Evolutionary conservation across 2,113 vertebrate species (phyloP).

Genomic region (Pelecanoides urinatrix): DNA sequence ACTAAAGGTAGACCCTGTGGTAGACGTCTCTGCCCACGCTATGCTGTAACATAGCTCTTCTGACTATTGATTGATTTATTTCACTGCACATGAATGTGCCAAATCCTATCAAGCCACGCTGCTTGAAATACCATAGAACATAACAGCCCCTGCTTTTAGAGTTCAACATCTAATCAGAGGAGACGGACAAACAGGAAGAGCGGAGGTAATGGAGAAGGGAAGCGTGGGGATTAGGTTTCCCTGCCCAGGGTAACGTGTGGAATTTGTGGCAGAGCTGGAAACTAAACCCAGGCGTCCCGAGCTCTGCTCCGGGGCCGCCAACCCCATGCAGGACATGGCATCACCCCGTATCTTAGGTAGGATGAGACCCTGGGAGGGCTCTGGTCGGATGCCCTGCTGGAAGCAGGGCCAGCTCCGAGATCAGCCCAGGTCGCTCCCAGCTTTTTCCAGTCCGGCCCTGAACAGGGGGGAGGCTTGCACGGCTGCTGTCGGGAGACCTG

Average conservation of each 20-base stretch:
- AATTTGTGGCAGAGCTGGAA: slow-evolving; percentile 27
- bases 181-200: slow-evolving; percentile 10
- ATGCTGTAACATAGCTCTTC: background rate
- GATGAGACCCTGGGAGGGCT: rapidly evolving
- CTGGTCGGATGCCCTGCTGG: background rate
- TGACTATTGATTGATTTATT: slow-evolving; percentile 54
- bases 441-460: background rate
- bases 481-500: rapidly evolving
- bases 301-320: background rate
- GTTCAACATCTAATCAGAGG: slow-evolving; percentile 22
- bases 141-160: background rate
- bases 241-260: background rate
- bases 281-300: background rate
- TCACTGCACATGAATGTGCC: slow-evolving; percentile 29
- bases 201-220: background rate
- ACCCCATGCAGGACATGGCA: background rate
- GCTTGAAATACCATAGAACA: slow-evolving; percentile 16
- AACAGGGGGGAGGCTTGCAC: rapidly evolving
- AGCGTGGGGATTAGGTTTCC: background rate
- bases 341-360: background rate
- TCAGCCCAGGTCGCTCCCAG: background rate
- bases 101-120: slow-evolving; percentile 25
- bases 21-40: background rate
- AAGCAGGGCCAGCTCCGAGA: background rate
- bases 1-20: background rate